Percentiles rank a stretch among this genome's conserved stretches.
phyloP scores from a whole-genome alignment of 2,797 vertebrate genomes.

The Loris lydekkerianus region DNA sequence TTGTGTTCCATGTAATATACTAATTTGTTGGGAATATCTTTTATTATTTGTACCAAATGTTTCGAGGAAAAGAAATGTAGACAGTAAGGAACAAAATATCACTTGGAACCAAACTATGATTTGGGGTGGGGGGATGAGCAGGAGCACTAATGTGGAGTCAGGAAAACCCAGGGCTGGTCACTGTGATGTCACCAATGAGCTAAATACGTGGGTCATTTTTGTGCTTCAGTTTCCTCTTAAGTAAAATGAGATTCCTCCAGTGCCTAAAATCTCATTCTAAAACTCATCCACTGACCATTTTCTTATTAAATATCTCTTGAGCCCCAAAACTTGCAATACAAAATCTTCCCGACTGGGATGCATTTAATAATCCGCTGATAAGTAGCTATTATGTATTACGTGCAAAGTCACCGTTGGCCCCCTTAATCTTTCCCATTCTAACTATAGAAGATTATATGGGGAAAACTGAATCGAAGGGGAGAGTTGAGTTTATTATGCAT shows the following conservation, averaged over 20 bases:
- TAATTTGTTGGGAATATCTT: background rate
- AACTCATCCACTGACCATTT: background rate
- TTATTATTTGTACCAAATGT: background rate
- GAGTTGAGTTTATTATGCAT: background rate
- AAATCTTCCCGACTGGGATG: background rate
- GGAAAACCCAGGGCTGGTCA: background rate
- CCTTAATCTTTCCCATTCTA: constrained; percentile 17
- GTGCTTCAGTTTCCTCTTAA: background rate
- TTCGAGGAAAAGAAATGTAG: background rate
- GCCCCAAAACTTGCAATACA: background rate
- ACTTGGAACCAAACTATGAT: background rate
- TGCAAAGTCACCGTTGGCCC: background rate
- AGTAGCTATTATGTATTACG: background rate
- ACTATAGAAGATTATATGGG: background rate
- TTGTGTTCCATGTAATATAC: background rate
- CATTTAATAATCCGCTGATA: background rate
- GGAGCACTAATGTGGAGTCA: background rate
- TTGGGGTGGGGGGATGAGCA: background rate
- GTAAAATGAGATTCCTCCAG: background rate
- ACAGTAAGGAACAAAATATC: background rate
- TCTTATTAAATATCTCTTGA: background rate
- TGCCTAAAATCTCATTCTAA: constrained; percentile 7
- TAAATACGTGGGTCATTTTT: background rate
- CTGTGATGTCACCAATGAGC: too few relatives aligned
- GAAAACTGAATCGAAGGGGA: background rate